Conservation (phyloP, 2,797 vertebrate genomes). For the Labroides dimidiatus region DNA sequence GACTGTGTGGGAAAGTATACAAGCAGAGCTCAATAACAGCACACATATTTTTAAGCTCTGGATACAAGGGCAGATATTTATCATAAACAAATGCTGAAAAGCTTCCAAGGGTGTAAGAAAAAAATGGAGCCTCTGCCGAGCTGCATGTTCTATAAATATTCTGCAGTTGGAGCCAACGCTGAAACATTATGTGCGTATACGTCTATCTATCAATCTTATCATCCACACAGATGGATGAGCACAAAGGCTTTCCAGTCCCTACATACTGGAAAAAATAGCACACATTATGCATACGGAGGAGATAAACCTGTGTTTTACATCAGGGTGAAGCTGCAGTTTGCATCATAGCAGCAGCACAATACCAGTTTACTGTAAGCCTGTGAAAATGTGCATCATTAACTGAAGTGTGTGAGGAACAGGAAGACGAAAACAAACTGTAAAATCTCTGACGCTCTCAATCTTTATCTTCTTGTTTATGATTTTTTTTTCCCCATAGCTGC, state of each 20-base stretch:
- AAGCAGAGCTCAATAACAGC: slow-evolving; percentile 23
- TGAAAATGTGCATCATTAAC: not conserved
- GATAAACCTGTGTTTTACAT: slow-evolving; percentile 31
- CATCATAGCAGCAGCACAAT: slow-evolving; percentile 1
- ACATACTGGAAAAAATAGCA: slow-evolving; percentile 13
- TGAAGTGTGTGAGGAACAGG: not conserved
- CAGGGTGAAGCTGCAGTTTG: slow-evolving; percentile 7
- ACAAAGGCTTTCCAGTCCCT: slow-evolving; percentile 10
- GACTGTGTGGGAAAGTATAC: not conserved
- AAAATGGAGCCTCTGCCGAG: not conserved
- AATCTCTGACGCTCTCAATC: too few relatives aligned
- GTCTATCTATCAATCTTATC: slow-evolving; percentile 23
- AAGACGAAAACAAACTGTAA: not conserved
- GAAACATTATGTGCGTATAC: slow-evolving; percentile 19
- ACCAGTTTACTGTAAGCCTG: not conserved
- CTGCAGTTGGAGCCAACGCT: slow-evolving; percentile 3
- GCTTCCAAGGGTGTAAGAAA: not conserved
- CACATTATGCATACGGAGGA: slow-evolving; percentile 47
- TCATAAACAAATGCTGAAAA: slow-evolving; percentile 33
- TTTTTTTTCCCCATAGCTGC: not conserved
- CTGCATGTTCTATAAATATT: slow-evolving; percentile 39
- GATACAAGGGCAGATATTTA: slow-evolving; percentile 29
- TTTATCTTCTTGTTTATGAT: not conserved
- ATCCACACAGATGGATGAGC: slow-evolving; percentile 29
- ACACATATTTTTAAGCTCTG: slow-evolving; percentile 20